Evolutionary conservation across 2,113 vertebrate species (phyloP).

Genomic region (Oxygymnocypris stewartii): DNA sequence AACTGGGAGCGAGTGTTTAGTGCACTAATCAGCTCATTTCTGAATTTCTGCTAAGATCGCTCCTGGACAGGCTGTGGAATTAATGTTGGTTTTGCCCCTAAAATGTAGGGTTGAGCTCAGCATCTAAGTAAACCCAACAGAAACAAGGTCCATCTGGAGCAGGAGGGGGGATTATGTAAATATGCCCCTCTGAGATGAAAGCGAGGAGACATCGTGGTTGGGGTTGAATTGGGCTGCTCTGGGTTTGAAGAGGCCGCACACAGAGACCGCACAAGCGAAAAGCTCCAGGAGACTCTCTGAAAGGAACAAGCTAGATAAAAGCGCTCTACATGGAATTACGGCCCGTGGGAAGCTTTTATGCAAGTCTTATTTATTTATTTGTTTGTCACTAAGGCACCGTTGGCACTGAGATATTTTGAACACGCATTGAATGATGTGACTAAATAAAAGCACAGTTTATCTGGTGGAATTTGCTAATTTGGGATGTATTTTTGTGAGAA

Average conservation of each 20-base stretch:
- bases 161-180: constrained; percentile 43
- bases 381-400: neutral
- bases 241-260: constrained; percentile 11
- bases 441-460: neutral
- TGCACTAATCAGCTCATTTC: constrained; percentile 21
- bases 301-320: constrained; percentile 40
- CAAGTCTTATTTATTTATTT: constrained; percentile 6
- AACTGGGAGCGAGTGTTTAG: constrained; percentile 29
- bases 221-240: constrained; percentile 21
- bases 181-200: constrained; percentile 29
- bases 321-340: constrained; percentile 21
- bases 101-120: constrained; percentile 28
- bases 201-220: neutral
- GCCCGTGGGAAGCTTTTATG: constrained; percentile 15
- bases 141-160: constrained; percentile 41
- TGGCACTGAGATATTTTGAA: constrained; percentile 6
- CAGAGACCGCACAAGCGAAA: constrained; percentile 10
- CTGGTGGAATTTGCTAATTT: constrained; percentile 16
- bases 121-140: constrained; percentile 24
- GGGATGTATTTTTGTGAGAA: constrained; percentile 1
- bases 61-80: neutral
- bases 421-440: neutral
- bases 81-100: constrained; percentile 6
- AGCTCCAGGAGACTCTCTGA: constrained; percentile 30
- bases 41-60: neutral